Conservation (phyloP, 2,113 vertebrate genomes). For the Poeciliopsis turrubarensis region DNA sequence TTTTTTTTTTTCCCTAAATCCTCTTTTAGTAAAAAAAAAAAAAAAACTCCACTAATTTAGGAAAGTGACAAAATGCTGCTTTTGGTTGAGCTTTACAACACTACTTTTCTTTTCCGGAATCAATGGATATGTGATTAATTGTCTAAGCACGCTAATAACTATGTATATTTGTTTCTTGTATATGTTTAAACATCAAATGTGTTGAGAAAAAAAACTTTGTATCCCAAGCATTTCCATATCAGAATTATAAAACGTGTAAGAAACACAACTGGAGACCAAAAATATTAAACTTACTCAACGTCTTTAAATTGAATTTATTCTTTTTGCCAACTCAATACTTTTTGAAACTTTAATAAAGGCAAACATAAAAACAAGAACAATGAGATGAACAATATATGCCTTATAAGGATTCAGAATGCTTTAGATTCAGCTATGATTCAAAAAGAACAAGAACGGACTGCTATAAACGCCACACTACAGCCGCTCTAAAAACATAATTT, state of each 20-base stretch:
- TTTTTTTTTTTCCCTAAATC: neutral
- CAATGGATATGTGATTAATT: neutral
- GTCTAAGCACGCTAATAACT: neutral
- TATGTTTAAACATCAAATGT: neutral
- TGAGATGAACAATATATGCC: too few species aligned
- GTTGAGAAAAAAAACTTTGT: neutral
- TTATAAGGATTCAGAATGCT: too few species aligned
- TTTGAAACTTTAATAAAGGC: too few species aligned
- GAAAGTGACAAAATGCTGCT: neutral
- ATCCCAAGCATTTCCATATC: neutral
- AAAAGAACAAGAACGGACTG: too few species aligned
- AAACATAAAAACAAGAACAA: too few species aligned
- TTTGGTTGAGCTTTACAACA: neutral
- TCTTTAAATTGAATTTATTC: too few species aligned
- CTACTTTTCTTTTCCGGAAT: neutral
- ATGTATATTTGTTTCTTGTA: neutral
- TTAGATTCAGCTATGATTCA: too few species aligned
- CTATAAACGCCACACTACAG: too few species aligned
- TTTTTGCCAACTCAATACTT: too few species aligned
- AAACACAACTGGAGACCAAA: slow-evolving; percentile 28
- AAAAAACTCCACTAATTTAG: too few species aligned
- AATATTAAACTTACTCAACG: slow-evolving; percentile 14
- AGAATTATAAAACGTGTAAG: neutral
- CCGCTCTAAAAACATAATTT: too few species aligned
- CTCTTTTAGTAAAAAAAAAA: too few species aligned